phyloP scores from a whole-genome alignment of 2,888 invertebrate species.

The Tribolium freemani region DNA sequence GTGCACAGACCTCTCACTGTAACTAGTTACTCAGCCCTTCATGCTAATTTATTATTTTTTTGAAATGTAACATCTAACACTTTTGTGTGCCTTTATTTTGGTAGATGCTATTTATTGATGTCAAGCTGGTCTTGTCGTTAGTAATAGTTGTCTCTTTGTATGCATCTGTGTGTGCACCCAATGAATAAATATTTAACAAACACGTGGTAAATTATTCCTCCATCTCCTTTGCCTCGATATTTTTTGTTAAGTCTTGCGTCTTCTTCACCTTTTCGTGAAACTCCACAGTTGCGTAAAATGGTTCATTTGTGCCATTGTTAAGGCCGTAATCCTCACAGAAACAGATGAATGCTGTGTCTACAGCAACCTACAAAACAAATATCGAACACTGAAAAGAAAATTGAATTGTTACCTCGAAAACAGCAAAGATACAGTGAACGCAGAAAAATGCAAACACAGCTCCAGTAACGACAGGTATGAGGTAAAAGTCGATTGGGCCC shows the following conservation, averaged over 20 bases:
- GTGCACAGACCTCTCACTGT: slow-evolving; percentile 41
- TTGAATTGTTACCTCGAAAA: neutral
- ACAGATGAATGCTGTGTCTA: slow-evolving; percentile 38
- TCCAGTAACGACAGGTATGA: neutral
- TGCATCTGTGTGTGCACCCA: slow-evolving; percentile 62
- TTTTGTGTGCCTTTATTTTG: slow-evolving; percentile 57
- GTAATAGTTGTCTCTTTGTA: slow-evolving; percentile 62
- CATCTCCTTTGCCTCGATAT: neutral
- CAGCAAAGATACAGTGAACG: neutral
- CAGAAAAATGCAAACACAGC: slow-evolving; percentile 24
- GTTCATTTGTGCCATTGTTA: slow-evolving; percentile 28
- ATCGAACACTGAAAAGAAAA: neutral
- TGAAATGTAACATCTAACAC: slow-evolving; percentile 41
- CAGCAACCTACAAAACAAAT: slow-evolving; percentile 26
- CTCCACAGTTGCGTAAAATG: slow-evolving; percentile 22
- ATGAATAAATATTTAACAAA: slow-evolving; percentile 40
- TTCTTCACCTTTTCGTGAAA: slow-evolving; percentile 2
- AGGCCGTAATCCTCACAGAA: slow-evolving; percentile 37
- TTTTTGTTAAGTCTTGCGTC: neutral
- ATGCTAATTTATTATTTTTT: slow-evolving; percentile 36
- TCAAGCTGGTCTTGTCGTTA: slow-evolving; percentile 68
- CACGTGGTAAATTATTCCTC: neutral
- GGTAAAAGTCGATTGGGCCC: no score
- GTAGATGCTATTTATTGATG: slow-evolving; percentile 66
- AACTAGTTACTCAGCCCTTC: slow-evolving; percentile 5